Percentiles rank a stretch among this genome's conserved stretches.
Evolutionary conservation across 2,888 invertebrate species (phyloP).

Genomic region (Tenodera sinensis): DNA sequence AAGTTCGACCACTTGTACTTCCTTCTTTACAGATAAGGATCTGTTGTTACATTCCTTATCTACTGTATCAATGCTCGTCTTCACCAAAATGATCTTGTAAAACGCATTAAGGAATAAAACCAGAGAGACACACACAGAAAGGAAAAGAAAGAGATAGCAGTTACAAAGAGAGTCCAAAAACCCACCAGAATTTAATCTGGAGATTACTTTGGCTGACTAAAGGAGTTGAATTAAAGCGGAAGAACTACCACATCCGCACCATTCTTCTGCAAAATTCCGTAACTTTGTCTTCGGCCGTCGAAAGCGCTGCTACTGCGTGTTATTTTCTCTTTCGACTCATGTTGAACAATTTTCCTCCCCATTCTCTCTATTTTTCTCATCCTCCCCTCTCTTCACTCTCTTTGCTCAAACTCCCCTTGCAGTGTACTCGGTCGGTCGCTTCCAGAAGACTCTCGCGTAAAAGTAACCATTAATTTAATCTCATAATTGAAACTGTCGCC

Average conservation of each 20-base stretch:
- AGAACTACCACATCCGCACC: neutral
- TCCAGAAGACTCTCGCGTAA: conserved; percentile 10
- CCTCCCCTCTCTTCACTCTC: neutral
- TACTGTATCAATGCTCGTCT: neutral
- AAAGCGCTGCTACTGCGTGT: neutral
- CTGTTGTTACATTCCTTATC: neutral
- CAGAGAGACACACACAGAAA: neutral
- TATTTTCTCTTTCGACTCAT: neutral
- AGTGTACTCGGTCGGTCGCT: neutral
- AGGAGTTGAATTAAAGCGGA: neutral
- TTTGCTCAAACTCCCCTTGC: neutral
- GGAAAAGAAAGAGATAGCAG: neutral
- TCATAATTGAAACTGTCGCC: conserved; percentile 21
- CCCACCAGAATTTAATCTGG: neutral
- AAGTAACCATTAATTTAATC: conserved; percentile 20
- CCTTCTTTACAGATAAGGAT: neutral
- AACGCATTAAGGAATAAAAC: neutral
- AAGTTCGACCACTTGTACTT: neutral
- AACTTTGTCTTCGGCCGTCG: neutral
- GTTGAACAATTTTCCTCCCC: neutral
- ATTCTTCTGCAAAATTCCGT: neutral
- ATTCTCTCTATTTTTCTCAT: neutral
- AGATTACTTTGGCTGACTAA: neutral
- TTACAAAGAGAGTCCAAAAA: neutral
- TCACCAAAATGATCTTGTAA: neutral